Conservation (phyloP, 2,113 vertebrate genomes). For the Motacilla tschutschensis region DNA sequence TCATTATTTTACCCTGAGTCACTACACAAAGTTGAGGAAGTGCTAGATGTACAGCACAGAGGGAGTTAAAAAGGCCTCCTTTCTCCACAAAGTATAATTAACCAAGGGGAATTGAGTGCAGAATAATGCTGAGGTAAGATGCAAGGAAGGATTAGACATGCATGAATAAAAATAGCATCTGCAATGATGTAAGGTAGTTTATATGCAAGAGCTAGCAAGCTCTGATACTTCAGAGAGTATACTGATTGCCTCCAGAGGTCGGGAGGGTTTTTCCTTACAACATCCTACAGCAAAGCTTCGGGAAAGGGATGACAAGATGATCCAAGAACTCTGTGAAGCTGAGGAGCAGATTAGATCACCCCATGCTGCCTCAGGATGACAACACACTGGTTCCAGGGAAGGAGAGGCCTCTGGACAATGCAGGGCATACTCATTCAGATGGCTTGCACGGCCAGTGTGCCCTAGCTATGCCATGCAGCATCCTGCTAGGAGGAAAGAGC, state of each 20-base stretch:
- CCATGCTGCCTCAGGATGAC: neutral
- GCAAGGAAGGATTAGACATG: slow-evolving; percentile 44
- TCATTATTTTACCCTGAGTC: neutral
- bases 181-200: slow-evolving; percentile 32
- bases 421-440: neutral
- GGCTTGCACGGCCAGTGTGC: fast-evolving
- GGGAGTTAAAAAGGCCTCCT: neutral
- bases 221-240: slow-evolving; percentile 17
- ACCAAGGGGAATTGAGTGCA: neutral
- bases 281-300: neutral
- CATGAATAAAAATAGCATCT: slow-evolving; percentile 53
- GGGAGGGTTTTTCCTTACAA: neutral
- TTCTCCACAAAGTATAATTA: neutral
- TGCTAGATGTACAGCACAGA: neutral
- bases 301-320: neutral
- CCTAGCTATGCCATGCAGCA: neutral
- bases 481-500: neutral
- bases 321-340: neutral
- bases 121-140: slow-evolving; percentile 51
- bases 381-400: neutral
- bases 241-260: slow-evolving; percentile 8
- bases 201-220: slow-evolving; percentile 40
- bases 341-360: neutral
- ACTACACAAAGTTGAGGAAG: neutral
- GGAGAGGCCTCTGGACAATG: neutral